phyloP scores from a whole-genome alignment of 2,888 invertebrate species.

The Meganola albula region DNA sequence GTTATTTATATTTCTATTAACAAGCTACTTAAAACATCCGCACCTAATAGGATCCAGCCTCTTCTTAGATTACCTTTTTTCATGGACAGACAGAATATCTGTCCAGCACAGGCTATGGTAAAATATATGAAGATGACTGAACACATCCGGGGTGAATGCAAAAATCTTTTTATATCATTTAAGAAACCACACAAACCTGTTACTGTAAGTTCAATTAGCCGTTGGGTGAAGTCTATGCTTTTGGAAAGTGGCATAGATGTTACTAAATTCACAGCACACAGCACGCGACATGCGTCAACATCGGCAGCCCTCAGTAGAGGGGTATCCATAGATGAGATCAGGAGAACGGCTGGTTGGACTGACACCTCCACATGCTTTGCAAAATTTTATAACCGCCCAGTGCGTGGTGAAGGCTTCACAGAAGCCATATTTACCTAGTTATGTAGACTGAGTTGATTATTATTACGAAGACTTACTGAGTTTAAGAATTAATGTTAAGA shows the following conservation, averaged over 20 bases:
- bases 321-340: too few relatives aligned
- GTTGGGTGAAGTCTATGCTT: not conserved
- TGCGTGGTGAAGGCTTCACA: too few relatives aligned
- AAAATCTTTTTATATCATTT: not conserved
- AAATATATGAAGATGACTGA: slow-evolving; percentile 1
- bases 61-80: not conserved
- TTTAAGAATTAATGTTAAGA: too few relatives aligned
- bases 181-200: slow-evolving; percentile 2
- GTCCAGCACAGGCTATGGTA: slow-evolving; percentile 1
- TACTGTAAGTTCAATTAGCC: slow-evolving; percentile 2
- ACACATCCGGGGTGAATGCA: not conserved
- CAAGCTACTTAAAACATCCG: slow-evolving; percentile 1
- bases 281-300: slow-evolving; percentile 3
- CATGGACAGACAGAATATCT: slow-evolving; percentile 1
- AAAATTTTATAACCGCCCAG: too few relatives aligned
- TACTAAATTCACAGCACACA: slow-evolving; percentile 1
- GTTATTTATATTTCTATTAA: not conserved
- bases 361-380: too few relatives aligned
- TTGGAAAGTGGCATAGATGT: too few relatives aligned
- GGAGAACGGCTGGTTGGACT: too few relatives aligned
- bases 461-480: too few relatives aligned
- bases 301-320: too few relatives aligned
- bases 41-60: not conserved
- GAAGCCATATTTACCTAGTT: too few relatives aligned
- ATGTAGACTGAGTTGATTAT: too few relatives aligned